Base-by-base conservation (phyloP, 2,888 invertebrate species). In the Augiades crinisus region DNA sequence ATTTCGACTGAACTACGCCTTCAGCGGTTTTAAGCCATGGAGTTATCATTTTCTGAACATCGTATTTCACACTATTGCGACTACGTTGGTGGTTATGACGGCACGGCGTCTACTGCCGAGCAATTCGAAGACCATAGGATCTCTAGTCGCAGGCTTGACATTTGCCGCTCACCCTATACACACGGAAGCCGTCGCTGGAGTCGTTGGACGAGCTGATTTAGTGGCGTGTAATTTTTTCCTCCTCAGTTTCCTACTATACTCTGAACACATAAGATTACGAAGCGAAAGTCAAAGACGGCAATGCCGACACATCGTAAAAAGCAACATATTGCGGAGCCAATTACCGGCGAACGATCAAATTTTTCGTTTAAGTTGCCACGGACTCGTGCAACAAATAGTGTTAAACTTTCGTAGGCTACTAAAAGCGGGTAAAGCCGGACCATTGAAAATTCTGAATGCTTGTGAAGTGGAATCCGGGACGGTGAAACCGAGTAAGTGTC, bases 131-230 rank as follows among this genome's bases (percentile, higher is more conserved):
- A 90, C 91, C 64, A 91, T 94, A 63, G 95, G 95, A 24, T 92
- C 94, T 43, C 91, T 93, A 45, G 92, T 95, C 21, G 92, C 98
- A 0, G 97, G 97, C 0, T 90, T 97, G 5, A 91, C 97, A 31
- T 99, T 99, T 78, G 98, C 99, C 22, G 94, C 95, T 1, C 99
- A 99, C 85, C 99, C 99, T 8, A 94, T 99, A 66, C 99, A 99
- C 88, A 96, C 97, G 2, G 99, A 99, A 83, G 98, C 99, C 0
- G 98, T 99, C 22, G 97, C 98, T 0, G 98, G 98, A 16, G 93
- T 98, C 43, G 99, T 99, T 8, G 99, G 99, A 1, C 92, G 99
- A 51, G 98, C 99, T 2, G 99, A 99, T 79, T 90, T 99, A 34
- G 94, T 97, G 17, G 96, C 98, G 8, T 97, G 97, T 76, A 93